These are phyloP conservation scores for Scylla paramamosain DNA, from an alignment of 1,140 invertebrate genomes.

Conservation along the genomic window DNA sequence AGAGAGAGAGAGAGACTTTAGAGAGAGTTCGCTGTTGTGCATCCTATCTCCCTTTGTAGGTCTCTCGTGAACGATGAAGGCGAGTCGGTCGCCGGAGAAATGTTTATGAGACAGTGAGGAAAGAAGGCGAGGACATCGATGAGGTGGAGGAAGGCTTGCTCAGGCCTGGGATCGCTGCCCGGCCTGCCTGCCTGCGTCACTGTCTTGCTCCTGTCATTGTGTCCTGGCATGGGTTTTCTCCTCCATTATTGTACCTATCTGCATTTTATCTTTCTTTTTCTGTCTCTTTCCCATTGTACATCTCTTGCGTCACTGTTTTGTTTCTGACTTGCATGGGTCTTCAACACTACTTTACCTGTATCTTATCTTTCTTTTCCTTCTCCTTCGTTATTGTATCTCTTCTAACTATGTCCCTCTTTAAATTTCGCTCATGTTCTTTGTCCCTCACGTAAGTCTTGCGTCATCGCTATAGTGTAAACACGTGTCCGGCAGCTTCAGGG, in stretches of 20 bases:
- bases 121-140: slow-evolving; percentile 51
- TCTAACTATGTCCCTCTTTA: not conserved
- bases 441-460: too few species aligned
- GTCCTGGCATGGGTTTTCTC: not conserved
- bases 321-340: not conserved
- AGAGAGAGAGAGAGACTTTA: not conserved
- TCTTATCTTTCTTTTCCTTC: not conserved
- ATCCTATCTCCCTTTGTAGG: slow-evolving; percentile 52
- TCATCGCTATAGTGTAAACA: too few species aligned
- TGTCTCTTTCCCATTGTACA: slow-evolving; percentile 1
- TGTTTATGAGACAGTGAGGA: slow-evolving; percentile 47
- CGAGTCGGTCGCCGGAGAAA: not conserved
- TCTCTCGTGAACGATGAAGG: not conserved
- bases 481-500: too few species aligned
- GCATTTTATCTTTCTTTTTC: slow-evolving; percentile 10
- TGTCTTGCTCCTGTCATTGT: not conserved
- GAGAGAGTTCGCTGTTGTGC: not conserved
- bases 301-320: not conserved
- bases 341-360: not conserved
- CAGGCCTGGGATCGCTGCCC: not conserved
- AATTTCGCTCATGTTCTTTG: too few species aligned
- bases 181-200: not conserved
- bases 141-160: not conserved
- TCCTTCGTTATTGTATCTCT: not conserved
- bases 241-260: not conserved